Evolutionary conservation across 1,140 invertebrate species (phyloP).

Genomic region (Anagrus nilaparvatae): DNA sequence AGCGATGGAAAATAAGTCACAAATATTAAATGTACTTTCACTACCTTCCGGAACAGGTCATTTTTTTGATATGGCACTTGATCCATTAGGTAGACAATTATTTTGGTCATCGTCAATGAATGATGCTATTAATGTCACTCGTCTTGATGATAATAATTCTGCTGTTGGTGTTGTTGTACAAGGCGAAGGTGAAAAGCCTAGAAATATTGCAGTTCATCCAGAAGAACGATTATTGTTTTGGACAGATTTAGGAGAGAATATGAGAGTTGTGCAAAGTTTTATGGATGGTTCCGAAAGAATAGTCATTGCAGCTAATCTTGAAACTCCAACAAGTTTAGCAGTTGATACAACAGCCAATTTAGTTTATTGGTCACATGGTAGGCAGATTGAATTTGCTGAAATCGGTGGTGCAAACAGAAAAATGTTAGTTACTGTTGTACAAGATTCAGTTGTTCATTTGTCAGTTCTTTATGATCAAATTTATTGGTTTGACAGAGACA

Average conservation of each 20-base stretch:
- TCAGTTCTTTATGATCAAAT: slow-evolving; percentile 59
- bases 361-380: slow-evolving; percentile 75
- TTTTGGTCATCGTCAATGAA: slow-evolving; percentile 79
- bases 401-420: slow-evolving; percentile 58
- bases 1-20: slow-evolving; percentile 56
- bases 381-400: slow-evolving; percentile 65
- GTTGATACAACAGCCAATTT: slow-evolving; percentile 67
- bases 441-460: slow-evolving; percentile 46
- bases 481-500: slow-evolving; percentile 76
- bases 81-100: slow-evolving; percentile 68
- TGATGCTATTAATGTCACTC: slow-evolving; percentile 83
- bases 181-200: slow-evolving; percentile 65
- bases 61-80: slow-evolving; percentile 77
- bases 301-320: slow-evolving; percentile 61
- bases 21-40: slow-evolving; percentile 50
- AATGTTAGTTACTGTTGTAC: slow-evolving; percentile 34
- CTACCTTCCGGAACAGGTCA: slow-evolving; percentile 40
- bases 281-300: slow-evolving; percentile 72
- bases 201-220: slow-evolving; percentile 73
- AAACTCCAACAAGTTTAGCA: slow-evolving; percentile 60
- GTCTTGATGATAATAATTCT: slow-evolving; percentile 51
- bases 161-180: slow-evolving; percentile 63
- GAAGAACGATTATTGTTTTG: slow-evolving; percentile 74
- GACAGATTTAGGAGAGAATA: slow-evolving; percentile 65
- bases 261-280: slow-evolving; percentile 66